phyloP scores from a whole-genome alignment of 2,888 invertebrate species.

The Drosophila subquinaria region DNA sequence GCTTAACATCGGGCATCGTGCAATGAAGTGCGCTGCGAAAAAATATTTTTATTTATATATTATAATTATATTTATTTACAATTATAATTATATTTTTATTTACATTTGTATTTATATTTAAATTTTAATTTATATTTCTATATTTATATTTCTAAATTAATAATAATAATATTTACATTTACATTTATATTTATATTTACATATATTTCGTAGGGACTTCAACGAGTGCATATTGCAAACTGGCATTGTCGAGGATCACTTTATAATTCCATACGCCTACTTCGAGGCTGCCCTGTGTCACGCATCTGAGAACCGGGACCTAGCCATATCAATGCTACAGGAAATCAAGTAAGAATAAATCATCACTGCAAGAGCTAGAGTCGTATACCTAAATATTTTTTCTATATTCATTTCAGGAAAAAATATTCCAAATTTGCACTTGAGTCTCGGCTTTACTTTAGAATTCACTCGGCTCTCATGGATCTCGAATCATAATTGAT shows the following conservation, averaged over 20 bases:
- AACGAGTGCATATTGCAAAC: conserved; percentile 86
- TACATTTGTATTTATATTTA: no score
- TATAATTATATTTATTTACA: no score
- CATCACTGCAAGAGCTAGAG: neutral
- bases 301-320: conserved; percentile 89
- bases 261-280: conserved; percentile 93
- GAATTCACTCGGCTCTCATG: conserved; percentile 91
- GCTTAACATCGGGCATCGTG: no score
- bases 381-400: neutral
- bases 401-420: conserved; percentile 87
- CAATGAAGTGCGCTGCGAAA: no score
- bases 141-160: no score
- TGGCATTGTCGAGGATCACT: conserved; percentile 92
- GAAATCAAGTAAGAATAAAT: conserved; percentile 90
- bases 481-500: conserved; percentile 66
- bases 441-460: conserved; percentile 95
- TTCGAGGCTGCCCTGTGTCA: conserved; percentile 94
- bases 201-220: conserved; percentile 60
- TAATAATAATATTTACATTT: no score
- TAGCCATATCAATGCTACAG: conserved; percentile 90
- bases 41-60: no score
- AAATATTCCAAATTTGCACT: conserved; percentile 94
- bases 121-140: no score
- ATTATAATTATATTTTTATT: no score
- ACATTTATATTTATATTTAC: no score